phyloP scores from a whole-genome alignment of 2,113 vertebrate genomes.

The Chionomys nivalis region DNA sequence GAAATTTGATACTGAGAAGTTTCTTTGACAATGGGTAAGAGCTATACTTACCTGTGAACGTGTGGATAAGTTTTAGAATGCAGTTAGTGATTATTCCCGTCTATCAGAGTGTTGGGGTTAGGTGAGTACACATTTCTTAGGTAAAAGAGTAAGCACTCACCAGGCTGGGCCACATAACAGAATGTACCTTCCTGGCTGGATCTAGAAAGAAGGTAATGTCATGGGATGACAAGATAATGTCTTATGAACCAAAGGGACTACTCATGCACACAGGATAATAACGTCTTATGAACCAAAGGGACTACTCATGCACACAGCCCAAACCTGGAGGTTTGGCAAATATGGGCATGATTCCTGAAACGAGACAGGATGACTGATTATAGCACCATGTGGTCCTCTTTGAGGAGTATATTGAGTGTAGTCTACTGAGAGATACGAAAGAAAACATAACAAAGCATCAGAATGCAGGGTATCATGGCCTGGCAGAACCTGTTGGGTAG shows the following conservation, averaged over 20 bases:
- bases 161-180: neutral
- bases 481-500: neutral
- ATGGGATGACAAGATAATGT: neutral
- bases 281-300: neutral
- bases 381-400: too few species aligned
- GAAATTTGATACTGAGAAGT: neutral
- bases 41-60: too few species aligned
- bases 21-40: neutral
- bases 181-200: neutral
- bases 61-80: neutral
- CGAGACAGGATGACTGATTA: neutral
- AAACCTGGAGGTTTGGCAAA: neutral
- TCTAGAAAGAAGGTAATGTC: too few species aligned
- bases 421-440: neutral
- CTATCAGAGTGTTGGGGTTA: neutral
- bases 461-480: neutral
- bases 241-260: fast-evolving
- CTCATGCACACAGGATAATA: neutral
- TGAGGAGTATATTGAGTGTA: neutral
- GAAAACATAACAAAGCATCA: neutral
- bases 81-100: neutral
- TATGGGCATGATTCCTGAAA: neutral
- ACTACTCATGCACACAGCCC: fast-evolving
- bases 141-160: neutral
- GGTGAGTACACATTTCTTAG: neutral